Base-by-base conservation (phyloP, 2,797 vertebrate genomes). In the Oreochromis mossambicus region DNA sequence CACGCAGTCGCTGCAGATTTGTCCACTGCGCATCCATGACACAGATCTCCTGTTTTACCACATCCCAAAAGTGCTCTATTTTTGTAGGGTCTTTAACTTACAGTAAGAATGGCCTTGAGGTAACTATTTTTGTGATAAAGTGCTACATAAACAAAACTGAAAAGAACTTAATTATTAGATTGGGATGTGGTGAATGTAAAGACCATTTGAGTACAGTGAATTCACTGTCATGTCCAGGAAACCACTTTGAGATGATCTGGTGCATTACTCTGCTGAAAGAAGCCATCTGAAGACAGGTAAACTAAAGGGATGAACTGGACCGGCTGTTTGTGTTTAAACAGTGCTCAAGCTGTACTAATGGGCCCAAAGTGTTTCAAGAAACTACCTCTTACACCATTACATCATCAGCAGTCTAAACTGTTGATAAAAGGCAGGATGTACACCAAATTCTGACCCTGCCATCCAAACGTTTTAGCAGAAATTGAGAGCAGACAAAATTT, bases 41-140 rank as follows among this genome's bases (percentile, higher is more conserved):
- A 43, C 21, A 15, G 13, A 43, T 68, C 13, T 43, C 63, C 0
- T 0, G 38, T 70, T 61, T 24, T 15, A 43, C 5, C 66, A 5
- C 38, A 61, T 61, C 15, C 29, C 38, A 70, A 6, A 70, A 6
- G 5, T 70, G 38, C 66, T 70, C 21, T 7, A 26, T 43, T 43
- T 36, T 12, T 63, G 32, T 63, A 36, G 2, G 2, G 1, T 0
- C 58, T 63, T n/a, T 63, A 63, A n/a, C 0, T 32, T 1, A 12
- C 7, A 63, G 10, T 12, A 36, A 36, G 32, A 36, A 36, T 17
- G 9, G 3, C 56, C 1, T n/a, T 5, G 15, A 61, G 15, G 56
- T 5, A 2, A 61, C 56, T 2, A 9, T 36, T n/a, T 36, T n/a
- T 61, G 17, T 36, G 32, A 61, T 61, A 61, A 61, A 0, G 1